phyloP scores from a whole-genome alignment of 2,113 vertebrate genomes.

The Ondatra zibethicus region DNA sequence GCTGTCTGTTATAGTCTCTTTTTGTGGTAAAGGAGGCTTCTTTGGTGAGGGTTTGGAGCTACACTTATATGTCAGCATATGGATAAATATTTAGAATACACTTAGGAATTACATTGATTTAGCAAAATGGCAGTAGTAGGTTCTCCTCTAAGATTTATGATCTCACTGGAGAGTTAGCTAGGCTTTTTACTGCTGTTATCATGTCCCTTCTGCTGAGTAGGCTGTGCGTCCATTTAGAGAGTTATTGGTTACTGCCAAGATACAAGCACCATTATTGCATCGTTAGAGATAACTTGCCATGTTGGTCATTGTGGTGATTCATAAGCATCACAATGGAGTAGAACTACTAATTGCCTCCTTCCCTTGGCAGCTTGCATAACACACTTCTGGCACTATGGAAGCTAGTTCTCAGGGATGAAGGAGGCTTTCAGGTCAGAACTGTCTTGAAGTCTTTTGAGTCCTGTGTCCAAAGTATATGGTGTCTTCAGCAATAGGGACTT shows the following conservation, averaged over 20 bases:
- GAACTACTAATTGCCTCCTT: neutral
- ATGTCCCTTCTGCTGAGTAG: neutral
- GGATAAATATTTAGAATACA: neutral
- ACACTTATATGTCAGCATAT: neutral
- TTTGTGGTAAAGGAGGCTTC: neutral
- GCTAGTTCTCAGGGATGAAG: neutral
- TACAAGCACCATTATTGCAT: neutral
- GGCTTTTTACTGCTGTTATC: neutral
- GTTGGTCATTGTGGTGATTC: too few species aligned
- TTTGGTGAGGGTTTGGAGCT: neutral
- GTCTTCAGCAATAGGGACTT: neutral
- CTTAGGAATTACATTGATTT: neutral
- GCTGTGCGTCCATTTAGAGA: neutral
- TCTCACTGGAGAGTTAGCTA: neutral
- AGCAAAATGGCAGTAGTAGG: neutral
- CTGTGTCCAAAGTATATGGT: neutral
- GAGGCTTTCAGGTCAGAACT: neutral
- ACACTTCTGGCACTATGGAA: neutral
- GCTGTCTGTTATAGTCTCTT: neutral
- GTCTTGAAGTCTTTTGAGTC: neutral
- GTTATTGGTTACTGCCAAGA: neutral
- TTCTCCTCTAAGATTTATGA: neutral
- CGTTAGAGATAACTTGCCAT: neutral
- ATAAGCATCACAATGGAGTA: neutral
- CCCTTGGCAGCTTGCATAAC: neutral